Base-by-base conservation (phyloP, 2,888 invertebrate genomes). In the Meloe dianella region DNA sequence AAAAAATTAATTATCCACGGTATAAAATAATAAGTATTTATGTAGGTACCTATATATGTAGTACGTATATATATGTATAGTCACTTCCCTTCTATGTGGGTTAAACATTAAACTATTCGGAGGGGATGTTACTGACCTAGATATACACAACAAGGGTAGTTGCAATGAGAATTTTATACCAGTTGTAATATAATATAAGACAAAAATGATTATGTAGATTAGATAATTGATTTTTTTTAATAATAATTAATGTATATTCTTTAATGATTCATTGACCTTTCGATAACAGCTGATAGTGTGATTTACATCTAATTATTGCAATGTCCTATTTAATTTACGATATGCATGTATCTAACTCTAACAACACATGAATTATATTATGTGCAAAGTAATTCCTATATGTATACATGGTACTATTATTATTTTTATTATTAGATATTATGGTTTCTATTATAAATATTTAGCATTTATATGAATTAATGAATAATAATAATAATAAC, bases 81-180 rank as follows among this genome's bases (percentile, higher is more conserved):
- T 41, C 8, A 41, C 41, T 17, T n/a, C 41, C 66, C 66, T 63
- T 32, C 27, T 38, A 67, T 58, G 61, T 67, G 64, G 67, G 67
- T 67, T 67, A 64, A 67, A 67, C 64, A 61, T 64, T 58, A 41
- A 41, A 41, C 41, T 41, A 41, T 59, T 61, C 58, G 57, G 61
- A 67, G 67, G 67, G 67, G 67, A 67, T 64, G 67, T 64, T 67
- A 67, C 67, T 67, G 67, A 67, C 67, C 67, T 67, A 67, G 47
- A 67, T 67, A 59, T 38, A 41, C 41, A 20, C 20, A 61, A 24
- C 56, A 61, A 64, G 67, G 67, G 64, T 67, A 60, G 64, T 54
- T 63, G n/a, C 64, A 56, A 62, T 62, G 59, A 24, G 32, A 38
- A 59, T 63, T 66, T 66, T 66, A 66, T 62, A 59, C 32, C 54